Evolutionary conservation across 2,797 vertebrate genomes (phyloP).

Genomic region (Hippopotamyrus pictus): DNA sequence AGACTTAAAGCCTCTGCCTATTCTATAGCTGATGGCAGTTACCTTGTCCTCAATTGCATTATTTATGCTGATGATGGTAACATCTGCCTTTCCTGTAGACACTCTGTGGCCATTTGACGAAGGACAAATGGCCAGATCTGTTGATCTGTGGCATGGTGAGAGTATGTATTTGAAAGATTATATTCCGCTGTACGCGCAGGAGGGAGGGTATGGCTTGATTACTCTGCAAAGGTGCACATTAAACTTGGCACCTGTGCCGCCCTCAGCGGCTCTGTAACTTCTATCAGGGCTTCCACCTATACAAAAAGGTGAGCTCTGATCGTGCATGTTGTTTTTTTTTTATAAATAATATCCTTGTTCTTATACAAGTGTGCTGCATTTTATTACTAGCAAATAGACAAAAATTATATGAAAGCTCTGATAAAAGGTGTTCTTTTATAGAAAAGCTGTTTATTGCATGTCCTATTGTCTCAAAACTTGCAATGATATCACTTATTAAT

Average conservation of each 20-base stretch:
- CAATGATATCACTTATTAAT: background rate
- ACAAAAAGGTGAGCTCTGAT: background rate
- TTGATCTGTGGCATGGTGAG: background rate
- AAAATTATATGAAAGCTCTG: background rate
- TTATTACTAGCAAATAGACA: background rate
- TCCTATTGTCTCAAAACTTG: background rate
- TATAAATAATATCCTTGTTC: background rate
- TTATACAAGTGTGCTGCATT: background rate
- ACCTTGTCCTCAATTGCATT: background rate
- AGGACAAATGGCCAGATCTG: constrained; percentile 6
- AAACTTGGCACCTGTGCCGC: background rate
- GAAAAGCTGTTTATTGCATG: background rate
- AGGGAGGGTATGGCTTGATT: background rate
- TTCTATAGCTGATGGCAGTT: background rate
- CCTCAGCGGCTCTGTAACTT: background rate
- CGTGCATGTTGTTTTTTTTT: background rate
- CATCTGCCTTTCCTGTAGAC: background rate
- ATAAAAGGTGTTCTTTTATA: background rate
- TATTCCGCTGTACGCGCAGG: constrained; percentile 11
- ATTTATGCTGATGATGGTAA: constrained; percentile 13
- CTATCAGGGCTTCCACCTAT: background rate
- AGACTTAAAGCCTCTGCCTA: background rate
- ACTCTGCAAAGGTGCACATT: background rate
- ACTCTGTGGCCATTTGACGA: background rate
- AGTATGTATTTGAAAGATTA: constrained; percentile 14